These are phyloP conservation scores for Dysmachus trigonus DNA, from an alignment of 2,888 invertebrate genomes.

Conservation along the genomic window DNA sequence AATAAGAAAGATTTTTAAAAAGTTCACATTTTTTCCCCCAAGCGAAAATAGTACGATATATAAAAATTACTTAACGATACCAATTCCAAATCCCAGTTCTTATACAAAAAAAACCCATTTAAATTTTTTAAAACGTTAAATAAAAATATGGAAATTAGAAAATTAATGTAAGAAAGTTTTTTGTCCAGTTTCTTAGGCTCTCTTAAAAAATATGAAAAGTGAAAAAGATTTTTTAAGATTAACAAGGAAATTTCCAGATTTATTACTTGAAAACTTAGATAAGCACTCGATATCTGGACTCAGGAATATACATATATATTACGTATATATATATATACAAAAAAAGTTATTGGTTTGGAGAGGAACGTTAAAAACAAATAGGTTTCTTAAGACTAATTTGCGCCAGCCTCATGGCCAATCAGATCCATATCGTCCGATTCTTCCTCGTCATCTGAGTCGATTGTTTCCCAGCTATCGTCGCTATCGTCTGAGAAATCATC, in stretches of 20 bases:
- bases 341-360: background rate
- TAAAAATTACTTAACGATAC: too few relatives aligned
- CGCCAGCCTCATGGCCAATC: background rate
- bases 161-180: too few relatives aligned
- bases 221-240: background rate
- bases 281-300: background rate
- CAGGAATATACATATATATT: background rate
- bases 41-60: too few relatives aligned
- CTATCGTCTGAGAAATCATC: constrained; percentile 10
- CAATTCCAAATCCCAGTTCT: too few relatives aligned
- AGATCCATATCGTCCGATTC: background rate
- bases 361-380: background rate
- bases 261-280: background rate
- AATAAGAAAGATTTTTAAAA: too few relatives aligned
- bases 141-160: too few relatives aligned
- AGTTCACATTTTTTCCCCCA: too few relatives aligned
- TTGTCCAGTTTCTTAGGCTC: too few relatives aligned
- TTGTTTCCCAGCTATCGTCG: constrained; percentile 43
- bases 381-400: background rate
- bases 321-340: background rate
- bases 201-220: background rate
- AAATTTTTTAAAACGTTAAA: too few relatives aligned
- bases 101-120: too few relatives aligned
- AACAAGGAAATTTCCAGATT: background rate
- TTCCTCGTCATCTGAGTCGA: constrained; percentile 36